A percentile compares a stretch with the other conserved stretches of the same genome.
Evolutionary conservation across 2,797 vertebrate species (phyloP).

Genomic region (Notolabrus celidotus): DNA sequence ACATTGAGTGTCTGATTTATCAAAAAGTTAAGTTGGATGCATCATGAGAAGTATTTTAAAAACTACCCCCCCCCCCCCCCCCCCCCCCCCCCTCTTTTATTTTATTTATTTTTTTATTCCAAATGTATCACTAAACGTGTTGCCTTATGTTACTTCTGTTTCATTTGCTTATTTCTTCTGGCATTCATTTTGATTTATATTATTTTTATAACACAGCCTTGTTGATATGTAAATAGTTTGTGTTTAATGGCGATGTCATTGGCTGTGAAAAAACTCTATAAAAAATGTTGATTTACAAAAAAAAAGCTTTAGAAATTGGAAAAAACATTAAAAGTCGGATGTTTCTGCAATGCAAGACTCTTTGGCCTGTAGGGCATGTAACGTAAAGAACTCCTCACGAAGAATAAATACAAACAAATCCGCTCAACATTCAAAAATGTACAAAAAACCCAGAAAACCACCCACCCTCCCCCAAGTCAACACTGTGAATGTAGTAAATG

Average conservation of each 20-base stretch:
- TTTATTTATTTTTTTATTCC: too few species aligned
- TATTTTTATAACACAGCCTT: too few species aligned
- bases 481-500: slow-evolving; percentile 48
- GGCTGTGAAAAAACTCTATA: too few species aligned
- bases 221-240: too few species aligned
- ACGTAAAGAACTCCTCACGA: slow-evolving; percentile 50
- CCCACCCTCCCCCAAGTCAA: slow-evolving; percentile 18
- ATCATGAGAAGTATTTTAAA: not conserved
- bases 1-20: not conserved
- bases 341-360: slow-evolving; percentile 38
- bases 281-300: too few species aligned
- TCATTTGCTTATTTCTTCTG: too few species aligned
- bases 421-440: slow-evolving; percentile 55
- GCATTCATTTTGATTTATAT: too few species aligned
- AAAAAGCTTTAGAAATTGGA: not conserved
- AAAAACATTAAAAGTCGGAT: not conserved
- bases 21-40: not conserved
- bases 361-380: slow-evolving; percentile 65
- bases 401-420: slow-evolving; percentile 76
- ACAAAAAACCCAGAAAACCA: slow-evolving; percentile 49
- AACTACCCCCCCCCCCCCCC: too few species aligned
- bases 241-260: too few species aligned
- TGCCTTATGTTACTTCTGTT: too few species aligned
- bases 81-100: too few species aligned
- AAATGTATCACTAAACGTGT: too few species aligned